Evolutionary conservation across 2,113 vertebrate genomes (phyloP).

Genomic region (Larimichthys polyactis): DNA sequence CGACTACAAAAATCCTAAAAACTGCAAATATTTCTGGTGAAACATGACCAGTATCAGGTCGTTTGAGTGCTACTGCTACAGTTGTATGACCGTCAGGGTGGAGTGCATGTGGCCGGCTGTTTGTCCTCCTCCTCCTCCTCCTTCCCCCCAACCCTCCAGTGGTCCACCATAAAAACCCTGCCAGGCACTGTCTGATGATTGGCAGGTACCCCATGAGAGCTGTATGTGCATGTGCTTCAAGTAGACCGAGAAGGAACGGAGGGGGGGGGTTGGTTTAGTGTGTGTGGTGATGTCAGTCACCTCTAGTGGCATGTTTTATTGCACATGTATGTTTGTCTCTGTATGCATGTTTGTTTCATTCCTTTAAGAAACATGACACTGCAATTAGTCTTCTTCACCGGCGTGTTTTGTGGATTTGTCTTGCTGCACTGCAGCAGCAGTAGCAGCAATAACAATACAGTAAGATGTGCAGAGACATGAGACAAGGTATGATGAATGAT

Average conservation of each 20-base stretch:
- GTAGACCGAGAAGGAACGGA: neutral
- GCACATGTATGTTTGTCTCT: constrained; percentile 16
- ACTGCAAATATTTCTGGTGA: neutral
- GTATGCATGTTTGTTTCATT: constrained; percentile 10
- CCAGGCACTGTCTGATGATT: constrained; percentile 63
- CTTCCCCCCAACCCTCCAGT: constrained; percentile 15
- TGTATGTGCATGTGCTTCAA: constrained; percentile 2
- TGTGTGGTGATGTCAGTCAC: constrained; percentile 44
- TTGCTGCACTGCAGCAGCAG: constrained; percentile 70
- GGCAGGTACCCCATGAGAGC: constrained; percentile 72
- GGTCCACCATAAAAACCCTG: constrained; percentile 47
- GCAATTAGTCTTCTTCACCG: constrained; percentile 37
- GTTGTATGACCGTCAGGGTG: neutral
- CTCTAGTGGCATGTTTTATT: constrained; percentile 29
- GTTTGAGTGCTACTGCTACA: neutral
- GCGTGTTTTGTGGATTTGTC: constrained; percentile 18
- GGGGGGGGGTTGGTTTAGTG: constrained; percentile 1
- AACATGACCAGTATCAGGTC: too few species aligned
- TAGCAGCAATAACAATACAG: constrained; percentile 47
- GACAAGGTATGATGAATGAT: constrained; percentile 68
- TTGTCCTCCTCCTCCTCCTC: constrained; percentile 1
- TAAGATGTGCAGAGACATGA: constrained; percentile 38
- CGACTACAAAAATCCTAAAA: neutral
- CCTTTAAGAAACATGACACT: constrained; percentile 38
- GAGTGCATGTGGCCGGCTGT: constrained; percentile 38